phyloP scores from a whole-genome alignment of 2,113 vertebrate genomes.

The Mystacornis crossleyi region DNA sequence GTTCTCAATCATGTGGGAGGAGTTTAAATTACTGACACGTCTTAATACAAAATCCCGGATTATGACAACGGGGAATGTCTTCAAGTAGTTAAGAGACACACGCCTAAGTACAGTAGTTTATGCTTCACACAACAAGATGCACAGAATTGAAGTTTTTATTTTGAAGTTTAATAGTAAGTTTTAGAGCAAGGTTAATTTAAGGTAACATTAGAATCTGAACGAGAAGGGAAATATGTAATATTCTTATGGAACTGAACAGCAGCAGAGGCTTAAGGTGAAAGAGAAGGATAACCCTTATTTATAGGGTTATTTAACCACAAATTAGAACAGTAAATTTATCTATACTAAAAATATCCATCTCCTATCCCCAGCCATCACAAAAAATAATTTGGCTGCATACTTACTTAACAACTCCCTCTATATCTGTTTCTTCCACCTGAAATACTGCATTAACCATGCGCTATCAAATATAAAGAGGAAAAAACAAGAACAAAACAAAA shows the following conservation, averaged over 20 bases:
- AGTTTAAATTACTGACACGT: fast-evolving
- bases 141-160: neutral
- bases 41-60: neutral
- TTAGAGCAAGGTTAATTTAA: neutral
- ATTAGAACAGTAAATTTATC: neutral
- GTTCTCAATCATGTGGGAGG: fast-evolving
- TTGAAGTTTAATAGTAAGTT: neutral
- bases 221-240: neutral
- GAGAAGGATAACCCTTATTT: neutral
- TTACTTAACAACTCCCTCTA: slow-evolving; percentile 85
- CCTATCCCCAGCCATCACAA: neutral
- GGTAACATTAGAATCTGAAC: neutral
- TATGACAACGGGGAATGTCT: neutral
- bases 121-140: neutral
- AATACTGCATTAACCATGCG: slow-evolving; percentile 82
- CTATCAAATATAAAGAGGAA: slow-evolving; percentile 66
- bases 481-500: neutral
- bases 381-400: slow-evolving; percentile 49
- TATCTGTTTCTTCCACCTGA: slow-evolving; percentile 86
- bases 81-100: neutral
- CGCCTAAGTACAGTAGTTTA: neutral
- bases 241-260: neutral
- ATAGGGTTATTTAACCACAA: neutral
- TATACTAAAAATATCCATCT: neutral
- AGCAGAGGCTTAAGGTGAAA: neutral